Conservation (phyloP, 2,888 invertebrate species). For the Pyrrhosoma nymphula region DNA sequence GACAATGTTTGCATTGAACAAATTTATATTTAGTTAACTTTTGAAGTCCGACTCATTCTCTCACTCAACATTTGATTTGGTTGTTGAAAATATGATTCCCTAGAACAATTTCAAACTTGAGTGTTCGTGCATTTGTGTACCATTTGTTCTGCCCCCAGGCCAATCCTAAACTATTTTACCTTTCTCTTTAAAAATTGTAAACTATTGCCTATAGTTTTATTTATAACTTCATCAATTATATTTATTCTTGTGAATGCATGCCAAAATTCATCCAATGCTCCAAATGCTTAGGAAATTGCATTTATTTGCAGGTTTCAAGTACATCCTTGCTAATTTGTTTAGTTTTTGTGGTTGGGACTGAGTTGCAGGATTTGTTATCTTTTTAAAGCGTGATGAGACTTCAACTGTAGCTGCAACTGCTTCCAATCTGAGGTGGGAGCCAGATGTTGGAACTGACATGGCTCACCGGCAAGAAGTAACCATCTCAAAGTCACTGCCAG, state of each 20-base stretch:
- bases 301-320: not conserved
- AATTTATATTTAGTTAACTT: not conserved
- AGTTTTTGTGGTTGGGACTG: not conserved
- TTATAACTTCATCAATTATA: too few relatives aligned
- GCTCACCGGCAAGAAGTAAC: not conserved
- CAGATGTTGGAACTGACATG: slow-evolving; percentile 28
- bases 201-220: not conserved
- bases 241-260: not conserved
- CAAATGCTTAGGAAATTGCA: not conserved
- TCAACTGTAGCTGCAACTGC: slow-evolving; percentile 69
- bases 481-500: not conserved
- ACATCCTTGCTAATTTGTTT: not conserved
- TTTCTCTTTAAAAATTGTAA: not conserved
- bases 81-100: too few relatives aligned
- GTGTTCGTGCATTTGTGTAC: too few relatives aligned
- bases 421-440: slow-evolving; percentile 46
- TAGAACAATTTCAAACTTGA: too few relatives aligned
- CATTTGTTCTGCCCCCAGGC: not conserved
- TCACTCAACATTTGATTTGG: not conserved
- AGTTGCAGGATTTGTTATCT: not conserved
- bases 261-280: not conserved
- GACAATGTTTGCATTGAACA: not conserved
- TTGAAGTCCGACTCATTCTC: not conserved
- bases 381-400: slow-evolving; percentile 71
- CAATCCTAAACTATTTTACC: not conserved